These are phyloP conservation scores for Enteromius anoplus DNA, from an alignment of 2,797 vertebrate species.

Conservation along the genomic window DNA sequence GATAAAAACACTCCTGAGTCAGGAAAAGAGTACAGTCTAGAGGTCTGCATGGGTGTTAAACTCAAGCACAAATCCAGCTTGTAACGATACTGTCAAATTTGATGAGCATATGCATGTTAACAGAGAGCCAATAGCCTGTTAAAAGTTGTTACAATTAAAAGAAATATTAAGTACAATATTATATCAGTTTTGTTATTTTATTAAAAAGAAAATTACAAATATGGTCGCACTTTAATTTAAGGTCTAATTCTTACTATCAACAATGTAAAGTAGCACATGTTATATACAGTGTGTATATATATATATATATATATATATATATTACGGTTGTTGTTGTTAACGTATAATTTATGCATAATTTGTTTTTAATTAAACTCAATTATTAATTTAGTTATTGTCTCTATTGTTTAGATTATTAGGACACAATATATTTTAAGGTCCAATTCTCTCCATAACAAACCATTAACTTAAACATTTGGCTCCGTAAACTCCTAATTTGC, in stretches of 20 bases:
- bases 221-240: neutral
- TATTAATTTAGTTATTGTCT: too few species aligned
- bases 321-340: too few species aligned
- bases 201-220: too few species aligned
- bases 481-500: neutral
- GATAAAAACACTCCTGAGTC: constrained; percentile 14
- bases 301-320: too few species aligned
- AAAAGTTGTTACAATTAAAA: neutral
- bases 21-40: constrained; percentile 21
- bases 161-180: neutral
- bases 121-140: neutral
- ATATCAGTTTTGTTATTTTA: neutral
- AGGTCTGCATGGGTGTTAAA: constrained; percentile 4
- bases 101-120: neutral
- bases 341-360: too few species aligned
- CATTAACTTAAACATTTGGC: too few species aligned
- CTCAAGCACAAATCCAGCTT: neutral
- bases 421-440: too few species aligned
- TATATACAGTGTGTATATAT: too few species aligned
- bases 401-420: too few species aligned
- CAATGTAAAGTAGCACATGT: too few species aligned
- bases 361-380: too few species aligned
- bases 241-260: neutral
- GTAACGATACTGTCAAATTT: neutral
- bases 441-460: too few species aligned